These are phyloP conservation scores for Macrophya annulata DNA, from an alignment of 2,888 invertebrate species.

Conservation along the genomic window DNA sequence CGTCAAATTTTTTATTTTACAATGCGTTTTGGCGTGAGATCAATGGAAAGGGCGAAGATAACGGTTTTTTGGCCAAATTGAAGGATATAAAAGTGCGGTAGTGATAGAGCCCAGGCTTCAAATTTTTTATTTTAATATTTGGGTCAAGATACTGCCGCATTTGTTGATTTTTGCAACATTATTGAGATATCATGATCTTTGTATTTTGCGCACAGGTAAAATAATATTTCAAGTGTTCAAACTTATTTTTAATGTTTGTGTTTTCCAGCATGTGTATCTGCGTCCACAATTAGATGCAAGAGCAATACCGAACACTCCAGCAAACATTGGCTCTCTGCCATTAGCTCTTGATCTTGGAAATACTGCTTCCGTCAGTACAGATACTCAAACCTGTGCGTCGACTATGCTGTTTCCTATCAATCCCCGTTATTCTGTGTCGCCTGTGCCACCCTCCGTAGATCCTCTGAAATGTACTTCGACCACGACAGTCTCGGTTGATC, in stretches of 20 bases:
- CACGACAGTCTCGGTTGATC: no score
- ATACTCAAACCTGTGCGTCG: conserved; percentile 1
- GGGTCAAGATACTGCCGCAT: conserved; percentile 12
- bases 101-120: not conserved
- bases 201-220: not conserved
- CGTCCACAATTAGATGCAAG: conserved; percentile 21
- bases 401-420: conserved; percentile 14
- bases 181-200: conserved; percentile 21
- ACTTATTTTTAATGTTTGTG: not conserved
- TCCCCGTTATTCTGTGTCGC: conserved; percentile 11
- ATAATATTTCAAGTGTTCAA: not conserved
- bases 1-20: conserved; percentile 9
- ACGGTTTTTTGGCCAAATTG: conserved; percentile 2
- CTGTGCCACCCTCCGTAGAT: conserved; percentile 2
- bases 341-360: not conserved
- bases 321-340: not conserved
- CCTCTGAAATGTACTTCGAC: no score
- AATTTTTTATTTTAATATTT: not conserved
- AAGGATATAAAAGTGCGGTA: conserved; percentile 3
- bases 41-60: conserved; percentile 1
- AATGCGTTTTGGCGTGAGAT: conserved; percentile 15
- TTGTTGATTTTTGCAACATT: conserved; percentile 17
- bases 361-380: conserved; percentile 14
- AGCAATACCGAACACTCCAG: conserved; percentile 23
- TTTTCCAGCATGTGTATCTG: conserved; percentile 29